Base-by-base conservation (phyloP, 2,888 invertebrate species). In the Amblyjoppa proteus region DNA sequence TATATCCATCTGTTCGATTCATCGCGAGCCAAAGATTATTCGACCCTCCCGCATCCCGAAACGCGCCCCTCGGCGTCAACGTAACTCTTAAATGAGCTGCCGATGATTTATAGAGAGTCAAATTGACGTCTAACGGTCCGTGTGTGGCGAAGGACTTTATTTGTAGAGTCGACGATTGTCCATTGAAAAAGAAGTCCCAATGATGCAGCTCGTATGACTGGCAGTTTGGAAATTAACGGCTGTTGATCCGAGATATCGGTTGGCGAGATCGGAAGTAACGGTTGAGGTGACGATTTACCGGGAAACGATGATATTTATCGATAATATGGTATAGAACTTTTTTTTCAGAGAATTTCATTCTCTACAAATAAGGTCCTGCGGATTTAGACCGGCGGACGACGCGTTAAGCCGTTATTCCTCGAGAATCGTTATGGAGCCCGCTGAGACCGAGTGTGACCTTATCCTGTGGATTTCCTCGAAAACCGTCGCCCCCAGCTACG, bases 1-100 rank as follows among this genome's bases (percentile, higher is more conserved):
- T 41, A 25, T 51, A 69, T 75, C 64, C 69, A 82, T 82, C 70
- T 75, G 70, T 79, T 66, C 58, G 31, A 25, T 58, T 64, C 51
- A 70, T 71, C 58, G 51, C 13, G 49, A 64, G 25, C 68, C 20
- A 83, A 49, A 56, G 51, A 66, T 41, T 66, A 64, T 71, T 31
- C 31, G 25, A 68, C 61, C 41, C 68, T 68, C 61, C 11, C 53
- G 9, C 25, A 20, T 56, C 56, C 3, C 25, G 25, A 20, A 0
- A 4, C 28, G 25, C 16, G 13, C 61, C 31, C 31, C n/a, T 16
- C 34, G 7, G n/a, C n/a, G 5, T 6, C 13, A 34, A 34, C 31
- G 61, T 7, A 31, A 61, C n/a, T 61, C 61, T 34, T 34, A 13
- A 31, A 34, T 28, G 16, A 61, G 1, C 11, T 16, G 16, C 16